These are phyloP conservation scores for Styela clava DNA, from an alignment of 23 tunicate genomes.

Conservation along the genomic window DNA sequence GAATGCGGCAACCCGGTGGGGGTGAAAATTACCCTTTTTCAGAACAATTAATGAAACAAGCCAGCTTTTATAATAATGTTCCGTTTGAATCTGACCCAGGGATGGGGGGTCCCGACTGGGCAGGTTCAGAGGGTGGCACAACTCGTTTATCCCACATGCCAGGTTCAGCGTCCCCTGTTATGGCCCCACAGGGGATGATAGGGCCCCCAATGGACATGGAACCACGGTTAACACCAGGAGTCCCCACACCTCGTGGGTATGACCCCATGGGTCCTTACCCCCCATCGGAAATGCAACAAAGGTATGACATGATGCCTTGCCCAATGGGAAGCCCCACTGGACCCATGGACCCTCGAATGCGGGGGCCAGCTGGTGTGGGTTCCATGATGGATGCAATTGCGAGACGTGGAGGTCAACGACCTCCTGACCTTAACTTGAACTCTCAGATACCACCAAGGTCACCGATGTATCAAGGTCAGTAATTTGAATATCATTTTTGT, in stretches of 20 bases:
- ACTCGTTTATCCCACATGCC: constrained; percentile 27
- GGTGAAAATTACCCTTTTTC: constrained; percentile 74
- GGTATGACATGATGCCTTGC: constrained; percentile 18
- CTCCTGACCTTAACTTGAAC: constrained; percentile 69
- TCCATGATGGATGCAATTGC: constrained; percentile 73
- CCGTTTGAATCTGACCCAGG: constrained; percentile 9
- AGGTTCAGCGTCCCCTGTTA: constrained; percentile 15
- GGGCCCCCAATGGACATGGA: constrained; percentile 9
- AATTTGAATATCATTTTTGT: neutral
- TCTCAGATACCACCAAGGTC: constrained; percentile 45
- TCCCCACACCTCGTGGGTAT: neutral
- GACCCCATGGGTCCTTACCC: constrained; percentile 12
- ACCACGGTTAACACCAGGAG: constrained; percentile 8
- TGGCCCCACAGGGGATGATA: constrained; percentile 11
- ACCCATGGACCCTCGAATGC: constrained; percentile 9
- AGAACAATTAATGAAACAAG: constrained; percentile 81
- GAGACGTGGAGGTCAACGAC: constrained; percentile 78
- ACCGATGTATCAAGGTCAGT: constrained; percentile 43
- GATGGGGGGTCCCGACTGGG: constrained; percentile 10
- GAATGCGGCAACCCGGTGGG: neutral
- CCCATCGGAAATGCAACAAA: neutral
- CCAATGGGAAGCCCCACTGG: constrained; percentile 29
- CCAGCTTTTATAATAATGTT: constrained; percentile 30
- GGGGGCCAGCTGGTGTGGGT: constrained; percentile 27
- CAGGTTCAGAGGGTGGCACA: constrained; percentile 23